Conservation (phyloP, 2,888 invertebrate genomes). For the Balanococcus diminutus region DNA sequence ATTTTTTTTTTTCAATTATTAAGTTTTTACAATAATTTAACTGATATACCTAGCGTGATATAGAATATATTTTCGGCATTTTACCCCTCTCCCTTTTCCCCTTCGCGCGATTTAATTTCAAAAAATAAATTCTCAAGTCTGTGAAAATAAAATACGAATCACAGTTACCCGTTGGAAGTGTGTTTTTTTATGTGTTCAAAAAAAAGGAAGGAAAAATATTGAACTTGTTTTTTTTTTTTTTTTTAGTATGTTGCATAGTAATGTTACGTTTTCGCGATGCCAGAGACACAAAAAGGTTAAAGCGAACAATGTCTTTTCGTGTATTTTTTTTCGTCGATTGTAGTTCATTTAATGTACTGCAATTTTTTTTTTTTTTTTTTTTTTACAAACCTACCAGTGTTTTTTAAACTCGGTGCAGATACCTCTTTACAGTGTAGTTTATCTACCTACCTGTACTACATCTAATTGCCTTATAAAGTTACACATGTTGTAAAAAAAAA, state of each 20-base stretch:
- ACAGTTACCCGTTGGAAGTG: not conserved
- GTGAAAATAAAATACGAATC: conserved; percentile 30
- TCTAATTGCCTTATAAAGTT: conserved; percentile 22
- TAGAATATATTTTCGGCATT: conserved; percentile 18
- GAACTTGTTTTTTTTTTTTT: not conserved
- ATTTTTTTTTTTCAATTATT: conserved; percentile 19
- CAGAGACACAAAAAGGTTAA: not conserved
- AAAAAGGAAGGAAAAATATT: not conserved
- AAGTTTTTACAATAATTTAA: conserved; percentile 35
- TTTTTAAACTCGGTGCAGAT: conserved; percentile 15
- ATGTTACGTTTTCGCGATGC: not conserved
- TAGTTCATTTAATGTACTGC: conserved; percentile 3
- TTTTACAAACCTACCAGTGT: conserved; percentile 9
- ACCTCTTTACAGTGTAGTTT: not conserved
- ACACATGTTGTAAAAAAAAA: conserved; percentile 17
- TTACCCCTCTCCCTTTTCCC: no score
- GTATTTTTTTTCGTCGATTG: not conserved
- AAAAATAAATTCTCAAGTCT: not conserved
- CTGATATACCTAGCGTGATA: conserved; percentile 3
- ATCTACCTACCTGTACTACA: not conserved
- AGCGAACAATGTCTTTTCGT: not conserved
- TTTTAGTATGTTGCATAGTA: not conserved
- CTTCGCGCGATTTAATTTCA: not conserved
- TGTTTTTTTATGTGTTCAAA: conserved; percentile 16
- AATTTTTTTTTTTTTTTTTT: not conserved